Base-by-base conservation (phyloP, 2,797 vertebrate genomes). In the Tenualosa ilisha region DNA sequence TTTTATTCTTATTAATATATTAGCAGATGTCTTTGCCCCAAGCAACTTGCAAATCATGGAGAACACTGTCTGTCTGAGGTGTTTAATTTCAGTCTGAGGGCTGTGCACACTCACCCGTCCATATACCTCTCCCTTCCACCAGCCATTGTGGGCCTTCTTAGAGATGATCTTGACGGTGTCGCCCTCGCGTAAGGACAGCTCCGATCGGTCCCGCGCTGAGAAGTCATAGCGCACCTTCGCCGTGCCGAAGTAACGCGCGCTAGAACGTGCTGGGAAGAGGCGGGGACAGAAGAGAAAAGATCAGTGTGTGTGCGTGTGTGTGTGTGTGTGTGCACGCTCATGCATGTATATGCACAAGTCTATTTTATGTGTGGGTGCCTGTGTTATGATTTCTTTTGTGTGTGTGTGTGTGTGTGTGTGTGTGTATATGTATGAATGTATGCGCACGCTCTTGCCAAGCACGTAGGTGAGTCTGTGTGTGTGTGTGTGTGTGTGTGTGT, bases 91-190 rank as follows among this genome's bases (percentile, higher is more conserved):
- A 31, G 31, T 31, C 31, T 31, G 31, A 31, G 31, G 31, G 0
- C 0, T 31, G 31, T 31, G 31, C 53, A 2, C 59, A 15, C 92
- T 94, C 89, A 99, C 98, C 96, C 96, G 93, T 61, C 97, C 98
- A 0, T 99, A 99, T 86, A 99, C 96, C 88, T 99, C 98, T 68
- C 98, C 97, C 88, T 95, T 97, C 98, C 97, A 98, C 98, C 98
- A 99, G 83, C 98, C 98, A 0, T 92, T 96, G 81, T 96, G 96
- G 0, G 96, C 95, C 86, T 97, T 99, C 93, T 97, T 98, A 89
- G 94, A 97, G 84, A 98, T 94, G 89, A 99, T 97, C 79, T 96
- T 97, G 91, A 99, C 96, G 54, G 97, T 93, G 92, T 99, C 98
- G 0, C 98, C 98, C 72, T 98, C 97, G 7, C 92, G 94, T 83